Evolutionary conservation across 2,113 vertebrate genomes (phyloP).

Genomic region (Platichthys stellatus): DNA sequence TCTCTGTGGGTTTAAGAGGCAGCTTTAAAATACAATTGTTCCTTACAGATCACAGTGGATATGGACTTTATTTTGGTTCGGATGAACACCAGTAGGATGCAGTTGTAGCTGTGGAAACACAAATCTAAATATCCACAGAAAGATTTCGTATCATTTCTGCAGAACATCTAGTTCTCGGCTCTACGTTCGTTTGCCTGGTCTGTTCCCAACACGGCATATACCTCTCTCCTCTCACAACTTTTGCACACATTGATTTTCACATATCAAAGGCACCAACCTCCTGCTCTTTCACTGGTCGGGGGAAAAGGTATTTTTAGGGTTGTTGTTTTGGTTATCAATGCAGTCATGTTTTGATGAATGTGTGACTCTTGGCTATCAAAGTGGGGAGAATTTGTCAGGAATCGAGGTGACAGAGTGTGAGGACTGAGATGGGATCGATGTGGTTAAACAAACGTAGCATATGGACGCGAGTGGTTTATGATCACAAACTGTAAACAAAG

Average conservation of each 20-base stretch:
- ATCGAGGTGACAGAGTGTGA: no score
- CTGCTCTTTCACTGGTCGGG: background rate
- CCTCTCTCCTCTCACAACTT: conserved; percentile 7
- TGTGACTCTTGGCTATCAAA: background rate
- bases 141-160: conserved; percentile 9
- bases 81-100: conserved; percentile 37
- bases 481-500: no score
- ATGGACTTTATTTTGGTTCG: conserved; percentile 21
- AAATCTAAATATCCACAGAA: conserved; percentile 12
- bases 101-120: conserved; percentile 28
- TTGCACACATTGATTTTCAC: background rate
- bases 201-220: conserved; percentile 8
- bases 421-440: no score
- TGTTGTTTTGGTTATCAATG: background rate
- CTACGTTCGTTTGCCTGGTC: background rate
- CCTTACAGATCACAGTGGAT: conserved; percentile 20
- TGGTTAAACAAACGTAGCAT: no score
- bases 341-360: background rate
- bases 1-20: conserved; percentile 30
- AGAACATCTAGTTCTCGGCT: background rate
- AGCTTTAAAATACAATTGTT: conserved; percentile 40
- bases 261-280: background rate
- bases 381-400: background rate
- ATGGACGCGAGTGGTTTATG: no score
- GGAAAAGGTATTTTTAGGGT: background rate